phyloP scores from a whole-genome alignment of 2,888 invertebrate genomes.

The Drosophila flavopinicola region DNA sequence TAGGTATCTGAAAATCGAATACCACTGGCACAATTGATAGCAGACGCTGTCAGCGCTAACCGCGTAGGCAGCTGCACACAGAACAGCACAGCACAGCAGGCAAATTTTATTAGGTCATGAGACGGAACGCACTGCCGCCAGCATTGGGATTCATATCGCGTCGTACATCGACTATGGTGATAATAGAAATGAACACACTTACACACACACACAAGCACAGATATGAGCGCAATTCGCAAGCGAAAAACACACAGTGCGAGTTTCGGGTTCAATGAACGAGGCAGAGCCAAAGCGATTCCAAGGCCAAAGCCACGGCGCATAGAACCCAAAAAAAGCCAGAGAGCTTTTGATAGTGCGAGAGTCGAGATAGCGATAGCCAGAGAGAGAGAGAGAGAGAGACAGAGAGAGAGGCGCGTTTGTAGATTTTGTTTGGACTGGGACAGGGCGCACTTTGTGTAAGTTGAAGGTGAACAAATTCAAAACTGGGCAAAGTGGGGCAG shows the following conservation, averaged over 20 bases:
- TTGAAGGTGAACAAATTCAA: conserved; percentile 1
- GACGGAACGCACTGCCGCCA: conserved; percentile 34
- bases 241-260: conserved; percentile 52
- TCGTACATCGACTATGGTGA: conserved; percentile 68
- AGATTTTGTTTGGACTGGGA: background rate
- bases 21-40: conserved; percentile 47
- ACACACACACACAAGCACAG: conserved; percentile 20
- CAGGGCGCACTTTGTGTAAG: background rate
- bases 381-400: background rate
- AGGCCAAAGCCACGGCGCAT: conserved; percentile 81
- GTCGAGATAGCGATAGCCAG: background rate
- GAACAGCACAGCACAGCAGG: conserved; percentile 21
- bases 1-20: conserved; percentile 26
- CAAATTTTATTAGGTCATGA: conserved; percentile 74
- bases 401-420: background rate
- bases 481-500: background rate
- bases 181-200: conserved; percentile 71
- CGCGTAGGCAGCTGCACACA: conserved; percentile 6
- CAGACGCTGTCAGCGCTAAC: background rate
- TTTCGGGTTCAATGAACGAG: conserved; percentile 77
- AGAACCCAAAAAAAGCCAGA: conserved; percentile 44
- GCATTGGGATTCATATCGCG: conserved; percentile 65
- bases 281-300: conserved; percentile 75
- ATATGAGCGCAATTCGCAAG: conserved; percentile 48
- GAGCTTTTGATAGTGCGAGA: conserved; percentile 26